phyloP scores from a whole-genome alignment of 2,888 invertebrate genomes.

The Spilarctia lutea region DNA sequence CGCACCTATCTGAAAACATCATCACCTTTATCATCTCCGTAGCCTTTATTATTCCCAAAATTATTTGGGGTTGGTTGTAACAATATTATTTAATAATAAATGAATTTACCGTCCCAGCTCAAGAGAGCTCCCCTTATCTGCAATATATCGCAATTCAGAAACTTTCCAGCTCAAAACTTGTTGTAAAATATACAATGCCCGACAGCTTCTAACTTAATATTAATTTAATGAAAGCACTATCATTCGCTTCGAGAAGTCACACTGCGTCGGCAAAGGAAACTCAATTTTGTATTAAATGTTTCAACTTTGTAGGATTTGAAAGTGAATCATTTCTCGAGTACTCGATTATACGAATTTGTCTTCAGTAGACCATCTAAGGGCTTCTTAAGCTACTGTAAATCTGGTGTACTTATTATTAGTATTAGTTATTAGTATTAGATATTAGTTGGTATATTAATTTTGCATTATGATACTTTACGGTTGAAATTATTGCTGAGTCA shows the following conservation, averaged over 20 bases:
- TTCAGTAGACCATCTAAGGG: background rate
- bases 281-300: background rate
- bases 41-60: too few species aligned
- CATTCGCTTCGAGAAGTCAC: background rate
- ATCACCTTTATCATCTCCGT: too few species aligned
- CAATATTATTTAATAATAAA: background rate
- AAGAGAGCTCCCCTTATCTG: background rate
- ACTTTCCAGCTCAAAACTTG: background rate
- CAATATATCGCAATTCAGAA: background rate
- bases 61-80: background rate
- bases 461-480: background rate
- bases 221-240: constrained; percentile 5
- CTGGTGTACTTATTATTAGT: too few species aligned
- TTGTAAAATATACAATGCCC: background rate
- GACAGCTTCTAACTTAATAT: background rate
- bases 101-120: background rate
- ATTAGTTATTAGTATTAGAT: too few species aligned
- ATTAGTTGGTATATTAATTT: background rate
- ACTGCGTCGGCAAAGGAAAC: constrained; percentile 1
- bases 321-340: background rate
- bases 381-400: background rate
- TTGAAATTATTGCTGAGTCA: background rate
- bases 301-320: background rate
- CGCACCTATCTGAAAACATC: too few species aligned
- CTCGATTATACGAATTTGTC: background rate